Base-by-base conservation (phyloP, 2,113 vertebrate species). In the Istiophorus platypterus region DNA sequence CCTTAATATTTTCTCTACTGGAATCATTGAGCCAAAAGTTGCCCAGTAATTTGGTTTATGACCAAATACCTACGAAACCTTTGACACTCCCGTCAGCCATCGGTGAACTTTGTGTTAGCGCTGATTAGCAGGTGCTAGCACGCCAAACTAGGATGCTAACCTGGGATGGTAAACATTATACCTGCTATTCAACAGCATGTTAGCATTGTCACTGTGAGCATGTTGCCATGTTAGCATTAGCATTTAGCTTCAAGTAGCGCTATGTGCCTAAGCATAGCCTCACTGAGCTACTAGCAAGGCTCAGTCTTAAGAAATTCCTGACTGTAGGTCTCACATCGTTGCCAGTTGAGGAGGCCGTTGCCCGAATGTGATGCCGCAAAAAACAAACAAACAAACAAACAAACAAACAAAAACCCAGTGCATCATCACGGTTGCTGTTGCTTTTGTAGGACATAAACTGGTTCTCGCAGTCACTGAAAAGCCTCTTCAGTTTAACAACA, bases 361-460 rank as follows among this genome's bases (percentile, higher is more conserved):
- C 59, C 63, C 49, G 68, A 52, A 27, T 26, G 7, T 0, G 22
- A 41, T 7, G 42, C 70, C 64, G n/a, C 79, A 17, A 34, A 27
- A 70, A 72, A n/a, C n/a, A n/a, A n/a, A n/a, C n/a, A n/a, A n/a
- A n/a, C n/a, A n/a, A n/a, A n/a, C n/a, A n/a, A n/a, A n/a, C n/a
- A n/a, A n/a, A n/a, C n/a, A n/a, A n/a, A n/a, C n/a, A n/a, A 66
- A 64, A 9, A 41, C 65, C 75, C 56, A 29, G 61, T 6, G 45
- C 80, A 65, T 63, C 34, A 0, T 37, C 51, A 17, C 63, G 41
- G 39, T 56, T 69, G 51, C 42, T 57, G 81, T 74, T 76, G 64
- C 74, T 84, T 77, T 72, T 26, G 13, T 62, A 51, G 56, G 57
- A 80, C 80, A 76, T 39, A 49, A 82, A 80, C 74, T 10, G 22